These are phyloP conservation scores for Mya arenaria DNA, from an alignment of 1,140 invertebrate species.

Conservation along the genomic window DNA sequence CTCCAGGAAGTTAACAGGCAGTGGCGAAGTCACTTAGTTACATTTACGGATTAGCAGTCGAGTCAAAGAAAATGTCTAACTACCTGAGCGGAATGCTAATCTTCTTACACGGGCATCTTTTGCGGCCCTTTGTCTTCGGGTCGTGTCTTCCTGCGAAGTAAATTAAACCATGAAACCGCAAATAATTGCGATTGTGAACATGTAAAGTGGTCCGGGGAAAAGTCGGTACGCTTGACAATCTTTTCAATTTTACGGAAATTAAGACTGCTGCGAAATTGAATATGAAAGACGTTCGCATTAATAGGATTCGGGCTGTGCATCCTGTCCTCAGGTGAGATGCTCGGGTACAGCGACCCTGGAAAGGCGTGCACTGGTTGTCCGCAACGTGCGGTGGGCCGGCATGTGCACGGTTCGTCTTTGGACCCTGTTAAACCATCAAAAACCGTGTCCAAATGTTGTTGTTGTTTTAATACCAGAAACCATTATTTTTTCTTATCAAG, in stretches of 20 bases:
- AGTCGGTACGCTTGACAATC: conserved; percentile 11
- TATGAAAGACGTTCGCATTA: conserved; percentile 31
- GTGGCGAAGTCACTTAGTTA: conserved; percentile 50
- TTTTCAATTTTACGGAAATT: conserved; percentile 58
- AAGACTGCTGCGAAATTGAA: conserved; percentile 43
- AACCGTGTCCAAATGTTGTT: too few relatives aligned
- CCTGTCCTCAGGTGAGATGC: conserved; percentile 4
- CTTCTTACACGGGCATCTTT: conserved; percentile 44
- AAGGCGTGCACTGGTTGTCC: too few relatives aligned
- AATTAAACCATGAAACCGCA: conserved; percentile 56
- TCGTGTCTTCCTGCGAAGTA: conserved; percentile 38
- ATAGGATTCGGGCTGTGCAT: conserved; percentile 3
- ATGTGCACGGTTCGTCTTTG: too few relatives aligned
- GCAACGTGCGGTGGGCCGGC: too few relatives aligned
- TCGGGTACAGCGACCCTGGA: too few relatives aligned
- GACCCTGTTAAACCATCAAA: too few relatives aligned
- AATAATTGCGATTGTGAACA: conserved; percentile 40
- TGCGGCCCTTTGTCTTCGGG: conserved; percentile 41
- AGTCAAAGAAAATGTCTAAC: conserved; percentile 25
- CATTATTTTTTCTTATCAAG: too few relatives aligned
- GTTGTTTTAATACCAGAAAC: too few relatives aligned
- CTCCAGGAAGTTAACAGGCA: background rate
- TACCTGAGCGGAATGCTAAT: conserved; percentile 28
- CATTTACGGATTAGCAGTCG: conserved; percentile 46
- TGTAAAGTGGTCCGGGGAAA: conserved; percentile 42